A percentile compares a stretch with the other conserved stretches of the same genome.
Evolutionary conservation across 2,888 invertebrate species (phyloP).

Genomic region (Drosophila mettleri): DNA sequence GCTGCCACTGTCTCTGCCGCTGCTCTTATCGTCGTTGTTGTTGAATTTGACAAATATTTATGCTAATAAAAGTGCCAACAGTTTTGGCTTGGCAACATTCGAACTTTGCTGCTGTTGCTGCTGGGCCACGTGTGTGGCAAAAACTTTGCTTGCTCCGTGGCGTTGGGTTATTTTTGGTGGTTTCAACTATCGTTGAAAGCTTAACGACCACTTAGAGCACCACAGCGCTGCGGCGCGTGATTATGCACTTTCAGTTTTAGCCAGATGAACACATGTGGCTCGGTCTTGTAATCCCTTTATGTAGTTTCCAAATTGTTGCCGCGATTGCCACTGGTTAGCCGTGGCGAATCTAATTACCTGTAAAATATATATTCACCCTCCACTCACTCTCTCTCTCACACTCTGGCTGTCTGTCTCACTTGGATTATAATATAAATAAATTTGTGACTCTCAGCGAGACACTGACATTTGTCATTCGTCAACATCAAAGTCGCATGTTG

Average conservation of each 20-base stretch:
- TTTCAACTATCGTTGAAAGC: conserved; percentile 57
- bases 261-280: conserved; percentile 1
- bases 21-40: conserved; percentile 24
- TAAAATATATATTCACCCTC: no score
- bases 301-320: neutral
- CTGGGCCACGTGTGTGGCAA: conserved; percentile 42
- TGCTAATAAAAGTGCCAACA: conserved; percentile 72
- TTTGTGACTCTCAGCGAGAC: neutral
- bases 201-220: conserved; percentile 63
- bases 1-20: conserved; percentile 22
- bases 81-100: conserved; percentile 51
- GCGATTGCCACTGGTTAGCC: neutral
- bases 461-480: conserved; percentile 11
- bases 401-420: neutral
- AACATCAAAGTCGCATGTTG: conserved; percentile 44
- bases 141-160: conserved; percentile 23
- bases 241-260: conserved; percentile 51
- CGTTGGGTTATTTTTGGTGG: conserved; percentile 2
- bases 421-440: neutral
- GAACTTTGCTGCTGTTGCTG: conserved; percentile 37
- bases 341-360: neutral
- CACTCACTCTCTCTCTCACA: neutral
- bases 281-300: conserved; percentile 14
- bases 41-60: conserved; percentile 77
- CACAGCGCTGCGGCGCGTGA: conserved; percentile 52